Base-by-base conservation (phyloP, 2,797 vertebrate species). In the Ibycter americanus region DNA sequence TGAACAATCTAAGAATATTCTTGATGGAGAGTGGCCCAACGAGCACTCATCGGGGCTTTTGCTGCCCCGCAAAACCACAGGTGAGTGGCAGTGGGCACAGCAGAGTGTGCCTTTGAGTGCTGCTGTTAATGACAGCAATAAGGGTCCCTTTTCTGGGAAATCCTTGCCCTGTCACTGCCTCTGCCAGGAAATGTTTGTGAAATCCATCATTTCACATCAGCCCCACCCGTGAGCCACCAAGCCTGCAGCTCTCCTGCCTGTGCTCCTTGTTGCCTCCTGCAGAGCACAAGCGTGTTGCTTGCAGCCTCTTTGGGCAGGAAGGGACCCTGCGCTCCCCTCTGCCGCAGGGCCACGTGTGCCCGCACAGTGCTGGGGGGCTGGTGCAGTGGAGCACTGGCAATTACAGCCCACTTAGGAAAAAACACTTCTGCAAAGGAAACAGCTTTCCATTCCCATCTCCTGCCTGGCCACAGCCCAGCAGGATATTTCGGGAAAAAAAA, bases 171-270 rank as follows among this genome's bases (percentile, higher is more conserved):
- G 3, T 34, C 26, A 2, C 46, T 36, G 8, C 18, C 78, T 14
- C 70, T 78, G 59, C 36, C 46, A 23, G 46, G 58, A 55, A 49
- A 34, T 8, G 13, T 15, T 38, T 1, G 0, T 59, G 54, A 27
- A 40, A 63, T 44, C 47, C 12, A 4, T 23, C 36, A 6, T 25
- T 62, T 70, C 23, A 5, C n/a, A 10, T 8, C 47, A 62, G 83
- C 23, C 19, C n/a, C 31, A 3, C 17, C 23, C 12, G 1, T 1
- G 11, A 58, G 44, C 55, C 2, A 2, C 66, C 12, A 0, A 3
- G 31, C 6, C 52, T 0, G 2, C 3, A 4, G 8, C 44, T 56
- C n/a, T 83, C 32, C 56, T 22, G 6, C 13, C 66, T 4, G 0
- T 22, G 61, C 32, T 73, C 62, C 32, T 44, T 9, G 9, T 6